A percentile compares a stretch with the other conserved stretches of the same genome.
Evolutionary conservation across 2,888 invertebrate genomes (phyloP).

Genomic region (Odontocerum albicorne): DNA sequence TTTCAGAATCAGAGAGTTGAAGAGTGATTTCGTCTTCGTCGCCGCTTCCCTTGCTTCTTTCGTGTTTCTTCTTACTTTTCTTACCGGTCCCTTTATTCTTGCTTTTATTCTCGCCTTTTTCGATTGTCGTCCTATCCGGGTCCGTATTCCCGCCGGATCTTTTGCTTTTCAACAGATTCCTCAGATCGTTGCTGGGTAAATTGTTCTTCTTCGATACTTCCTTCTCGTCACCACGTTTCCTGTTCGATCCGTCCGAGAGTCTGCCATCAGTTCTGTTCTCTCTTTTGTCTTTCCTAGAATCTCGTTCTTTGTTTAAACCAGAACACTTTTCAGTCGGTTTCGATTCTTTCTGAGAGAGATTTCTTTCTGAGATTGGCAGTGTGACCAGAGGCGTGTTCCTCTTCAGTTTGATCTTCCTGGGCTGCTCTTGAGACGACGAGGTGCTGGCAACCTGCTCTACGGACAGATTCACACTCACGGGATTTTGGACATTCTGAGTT

Average conservation of each 20-base stretch:
- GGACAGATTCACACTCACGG: too few species aligned
- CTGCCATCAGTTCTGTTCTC: too few species aligned
- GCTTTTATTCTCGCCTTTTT: background rate
- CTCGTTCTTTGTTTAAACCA: conserved; percentile 1
- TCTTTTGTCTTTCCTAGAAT: background rate
- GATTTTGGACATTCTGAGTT: too few species aligned
- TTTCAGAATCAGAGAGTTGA: conserved; percentile 53
- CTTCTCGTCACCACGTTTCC: background rate
- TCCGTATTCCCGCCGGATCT: conserved; percentile 21
- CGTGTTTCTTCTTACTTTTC: conserved; percentile 47
- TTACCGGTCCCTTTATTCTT: conserved; percentile 34
- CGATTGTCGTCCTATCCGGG: background rate
- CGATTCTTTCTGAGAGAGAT: background rate
- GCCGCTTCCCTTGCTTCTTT: conserved; percentile 39
- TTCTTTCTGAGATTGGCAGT: conserved; percentile 11
- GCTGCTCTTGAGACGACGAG: conserved; percentile 39
- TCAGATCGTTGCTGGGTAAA: conserved; percentile 4
- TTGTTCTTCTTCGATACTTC: background rate
- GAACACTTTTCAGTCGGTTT: background rate
- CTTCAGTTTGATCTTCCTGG: conserved; percentile 52
- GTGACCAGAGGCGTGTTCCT: conserved; percentile 41
- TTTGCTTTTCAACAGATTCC: conserved; percentile 28
- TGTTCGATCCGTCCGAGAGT: too few species aligned
- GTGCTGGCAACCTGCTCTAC: too few species aligned
- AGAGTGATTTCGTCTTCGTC: conserved; percentile 53